Evolutionary conservation across 1,140 invertebrate genomes (phyloP), one percentile per base, ranked within the genome.

Genomic region (Magallana ariakensis): DNA sequence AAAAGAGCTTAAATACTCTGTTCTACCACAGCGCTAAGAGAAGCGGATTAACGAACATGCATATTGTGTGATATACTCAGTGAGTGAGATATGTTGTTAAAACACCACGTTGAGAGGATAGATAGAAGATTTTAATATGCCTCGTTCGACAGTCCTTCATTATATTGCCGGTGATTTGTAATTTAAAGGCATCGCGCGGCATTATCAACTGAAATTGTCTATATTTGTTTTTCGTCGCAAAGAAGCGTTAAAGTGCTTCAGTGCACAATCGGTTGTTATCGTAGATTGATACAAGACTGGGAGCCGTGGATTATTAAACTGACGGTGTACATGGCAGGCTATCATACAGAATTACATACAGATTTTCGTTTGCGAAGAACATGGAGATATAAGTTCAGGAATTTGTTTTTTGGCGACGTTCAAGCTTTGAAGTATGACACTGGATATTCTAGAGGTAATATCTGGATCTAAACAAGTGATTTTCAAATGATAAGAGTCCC

Each of bases 241-340:
- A 75, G 66, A 75, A 75, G 66, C 66, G 66, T 75, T 75, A 75
- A 75, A 75, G 66, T 75, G 66, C 22, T 75, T 33, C 22, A 33
- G 22, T 75, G 66, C 66, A 75, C 66, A 75, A 75, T 75, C 66
- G 66, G 66, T 75, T 75, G 66, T 75, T 75, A 75, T 75, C 66
- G 66, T 75, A 26, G 33, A 75, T 75, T 75, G 66, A 75, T 75
- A 75, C 66, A 75, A 19, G 66, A 75, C 66, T 26, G 66, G 22
- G 19, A 75, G 66, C 33, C 9, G 66, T 75, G 66, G 66, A 75
- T 75, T 75, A 75, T 75, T 75, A 75, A 75, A 75, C 66, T 26
- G 66, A 75, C 66, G 66, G 66, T 75, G 22, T 75, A 75, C 66
- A 75, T 75, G 66, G 66, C 66, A 75, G 22, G 11, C 22, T 75